phyloP scores from a whole-genome alignment of 2,797 vertebrate species.

The Coluber constrictor region DNA sequence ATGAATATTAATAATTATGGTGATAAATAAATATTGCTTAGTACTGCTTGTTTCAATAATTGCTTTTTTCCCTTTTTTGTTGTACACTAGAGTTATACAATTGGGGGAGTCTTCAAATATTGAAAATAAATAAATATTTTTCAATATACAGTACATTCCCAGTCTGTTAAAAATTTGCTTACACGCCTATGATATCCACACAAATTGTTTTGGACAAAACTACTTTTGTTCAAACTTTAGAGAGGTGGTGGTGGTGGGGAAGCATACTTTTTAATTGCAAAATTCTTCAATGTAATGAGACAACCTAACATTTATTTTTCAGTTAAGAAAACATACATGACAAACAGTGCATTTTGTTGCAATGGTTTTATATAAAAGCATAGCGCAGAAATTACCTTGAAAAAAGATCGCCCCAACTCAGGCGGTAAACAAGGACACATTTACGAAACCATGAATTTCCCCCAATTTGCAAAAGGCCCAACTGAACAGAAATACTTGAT shows the following conservation, averaged over 20 bases:
- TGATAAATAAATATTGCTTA: not conserved
- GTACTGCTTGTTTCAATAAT: not conserved
- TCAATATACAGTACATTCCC: not conserved
- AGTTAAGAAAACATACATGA: not conserved
- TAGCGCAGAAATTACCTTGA: slow-evolving; percentile 2
- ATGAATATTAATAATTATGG: not conserved
- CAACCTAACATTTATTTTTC: not conserved
- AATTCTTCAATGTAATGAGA: not conserved
- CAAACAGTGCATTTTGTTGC: slow-evolving; percentile 7
- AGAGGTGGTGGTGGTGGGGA: too few relatives aligned
- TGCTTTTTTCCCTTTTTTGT: not conserved
- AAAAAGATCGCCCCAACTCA: slow-evolving; percentile 17
- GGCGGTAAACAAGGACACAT: slow-evolving; percentile 4
- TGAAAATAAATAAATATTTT: not conserved
- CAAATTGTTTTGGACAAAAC: not conserved
- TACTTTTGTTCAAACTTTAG: not conserved
- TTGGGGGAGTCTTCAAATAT: not conserved
- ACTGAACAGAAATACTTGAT: slow-evolving; percentile 7
- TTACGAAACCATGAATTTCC: slow-evolving; percentile 6
- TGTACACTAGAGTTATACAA: not conserved
- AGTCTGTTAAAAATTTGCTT: not conserved
- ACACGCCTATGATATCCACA: not conserved
- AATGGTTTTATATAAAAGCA: slow-evolving; percentile 20
- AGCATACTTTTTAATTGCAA: slow-evolving; percentile 15
- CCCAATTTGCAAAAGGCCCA: slow-evolving; percentile 26